Evolutionary conservation across 1,140 invertebrate species (phyloP), one percentile per base, ranked within the genome.

Genomic region (Harpegnathos saltator): DNA sequence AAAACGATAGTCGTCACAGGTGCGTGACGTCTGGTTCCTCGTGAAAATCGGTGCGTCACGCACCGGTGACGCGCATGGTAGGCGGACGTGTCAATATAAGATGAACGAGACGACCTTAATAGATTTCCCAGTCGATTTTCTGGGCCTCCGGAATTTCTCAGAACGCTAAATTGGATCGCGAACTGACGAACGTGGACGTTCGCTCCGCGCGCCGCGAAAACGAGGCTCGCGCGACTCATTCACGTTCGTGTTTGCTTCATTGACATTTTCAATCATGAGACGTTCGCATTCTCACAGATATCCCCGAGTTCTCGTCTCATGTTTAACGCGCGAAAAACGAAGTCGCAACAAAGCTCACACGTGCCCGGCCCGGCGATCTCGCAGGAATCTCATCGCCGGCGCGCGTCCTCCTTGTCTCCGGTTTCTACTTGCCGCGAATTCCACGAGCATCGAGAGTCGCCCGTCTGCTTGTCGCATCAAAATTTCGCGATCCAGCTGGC

Each of bases 401-500:
- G 24, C n/a, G 15, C 17, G 48, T 69, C 24, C 48, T 69, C 48
- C 29, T 44, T 29, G 50, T 69, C 33, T 80, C 75, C 29, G 17
- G n/a, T 69, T 71, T 80, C 52, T 71, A 71, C n/a, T 80, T 58
- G 29, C 22, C 62, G 19, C 19, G 24, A 78, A 78, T 78, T 80
- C 14, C 75, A 33, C 12, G 9, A 11, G 3, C n/a, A 48, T 44
- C 24, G 15, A n/a, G 15, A n/a, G 5, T 44, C 15, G 19, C 4
- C 19, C 38, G 50, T 14, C 68, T 44, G 33, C 29, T 44, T 66
- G 26, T 65, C 44, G 15, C 17, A 68, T 56, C 12, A 80, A 56
- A 80, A 80, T 69, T 69, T 80, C 38, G 22, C 22, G 69, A 80
- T 58, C n/a, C 75, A 69, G 54, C 22, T 58, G 38, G 19, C 22